Evolutionary conservation across 2,797 vertebrate species (phyloP).

Genomic region (Syngnathus rostellatus): DNA sequence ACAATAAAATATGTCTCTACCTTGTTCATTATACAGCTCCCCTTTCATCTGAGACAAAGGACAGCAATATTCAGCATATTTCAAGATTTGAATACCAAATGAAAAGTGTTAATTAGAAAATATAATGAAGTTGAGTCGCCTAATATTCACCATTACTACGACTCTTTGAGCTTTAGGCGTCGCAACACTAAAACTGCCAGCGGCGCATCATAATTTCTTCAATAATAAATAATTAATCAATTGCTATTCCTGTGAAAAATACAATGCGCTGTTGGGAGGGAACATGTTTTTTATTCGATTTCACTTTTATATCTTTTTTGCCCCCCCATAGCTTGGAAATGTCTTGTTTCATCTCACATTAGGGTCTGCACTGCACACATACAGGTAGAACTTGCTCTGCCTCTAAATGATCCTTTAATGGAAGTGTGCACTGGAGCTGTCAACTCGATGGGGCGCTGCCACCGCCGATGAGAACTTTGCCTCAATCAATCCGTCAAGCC

Average conservation of each 20-base stretch:
- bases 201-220: slow-evolving; percentile 60
- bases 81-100: slow-evolving; percentile 65
- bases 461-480: slow-evolving; percentile 58
- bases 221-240: slow-evolving; percentile 66
- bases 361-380: slow-evolving; percentile 65
- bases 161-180: slow-evolving; percentile 54
- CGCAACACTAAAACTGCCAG: slow-evolving; percentile 56
- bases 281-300: too few relatives aligned
- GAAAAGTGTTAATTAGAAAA: slow-evolving; percentile 69
- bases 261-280: too few relatives aligned
- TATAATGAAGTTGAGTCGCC: slow-evolving; percentile 68
- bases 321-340: slow-evolving; percentile 41
- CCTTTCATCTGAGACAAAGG: slow-evolving; percentile 57
- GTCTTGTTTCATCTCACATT: slow-evolving; percentile 67
- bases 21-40: slow-evolving; percentile 35
- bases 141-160: slow-evolving; percentile 65
- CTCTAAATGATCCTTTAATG: slow-evolving; percentile 68
- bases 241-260: too few relatives aligned
- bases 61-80: slow-evolving; percentile 59
- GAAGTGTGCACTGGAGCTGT: slow-evolving; percentile 66
- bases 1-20: not conserved
- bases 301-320: too few relatives aligned
- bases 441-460: slow-evolving; percentile 65
- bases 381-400: slow-evolving; percentile 64
- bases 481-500: slow-evolving; percentile 71